Evolutionary conservation across 2,113 vertebrate genomes (phyloP), one percentile per base, ranked within the genome.

Genomic region (Lampris megalopsis): DNA sequence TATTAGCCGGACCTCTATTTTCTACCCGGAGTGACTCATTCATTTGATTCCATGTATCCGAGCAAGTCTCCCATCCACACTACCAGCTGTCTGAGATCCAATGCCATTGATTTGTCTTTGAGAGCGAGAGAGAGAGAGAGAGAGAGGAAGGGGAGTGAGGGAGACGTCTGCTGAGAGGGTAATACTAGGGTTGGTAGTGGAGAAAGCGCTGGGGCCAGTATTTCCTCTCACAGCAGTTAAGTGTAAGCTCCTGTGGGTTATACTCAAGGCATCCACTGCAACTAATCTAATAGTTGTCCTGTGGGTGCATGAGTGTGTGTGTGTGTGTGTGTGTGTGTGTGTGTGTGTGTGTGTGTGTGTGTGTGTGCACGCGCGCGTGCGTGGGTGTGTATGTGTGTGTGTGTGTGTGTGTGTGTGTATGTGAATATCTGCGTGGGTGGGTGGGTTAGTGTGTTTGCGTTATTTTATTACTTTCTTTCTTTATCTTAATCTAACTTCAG

Each of bases 81-180:
- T 40, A 50, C 48, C 9, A 36, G 47, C 63, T 84, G 73, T 77
- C 72, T 74, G 40, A 4, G 63, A 77, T 69, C 72, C 65, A 58
- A 67, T 71, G 75, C 75, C 81, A 78, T 74, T 74, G 86, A 82
- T 89, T 87, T 86, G 60, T 80, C 68, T 63, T 74, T 69, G 67
- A 81, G 73, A 82, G 66, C 75, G 60, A 82, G 72, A 57, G 77
- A 86, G 59, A n/a, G 54, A 57, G 54, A 24, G 24, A 24, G 67
- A 81, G 73, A 82, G 66, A 77, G 60, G 80, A 70, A 57, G 77
- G 85, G 69, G 87, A 77, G 83, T 66, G 77, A 0, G 80, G 40
- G 63, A 75, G 84, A 85, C 73, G 77, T 85, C 88, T 38, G 63
- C 87, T 91, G 89, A 91, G 88, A 91, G 88, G 86, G 87, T 91